Base-by-base conservation (phyloP, 2,113 vertebrate species). In the Crotophaga sulcirostris region DNA sequence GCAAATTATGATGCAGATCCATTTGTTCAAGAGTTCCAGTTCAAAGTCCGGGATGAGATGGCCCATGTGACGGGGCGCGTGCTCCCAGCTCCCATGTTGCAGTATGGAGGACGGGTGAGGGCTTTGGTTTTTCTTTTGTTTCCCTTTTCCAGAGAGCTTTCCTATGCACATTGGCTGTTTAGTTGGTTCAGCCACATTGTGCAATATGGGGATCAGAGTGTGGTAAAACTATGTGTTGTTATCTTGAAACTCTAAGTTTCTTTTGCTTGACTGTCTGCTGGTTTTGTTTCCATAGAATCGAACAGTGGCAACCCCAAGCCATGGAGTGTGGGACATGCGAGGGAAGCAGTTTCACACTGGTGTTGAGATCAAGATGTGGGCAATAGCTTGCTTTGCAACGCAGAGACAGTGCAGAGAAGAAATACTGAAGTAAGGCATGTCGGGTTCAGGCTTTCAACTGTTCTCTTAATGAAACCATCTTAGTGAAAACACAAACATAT, bases 321-420 rank as follows among this genome's bases (percentile, higher is more conserved):
- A 99, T 0, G 99, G 99, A 1, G 99, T 99, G 13, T 99, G 99
- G 99, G 99, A 99, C 97, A 99, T 99, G 99, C 93, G 99, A 84
- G 99, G 99, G 63, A 99, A 99, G 91, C 99, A 99, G 91, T 99
- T 99, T 96, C 99, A 99, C 97, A 99, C 99, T 8, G 99, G 99
- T 51, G 99, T 99, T 79, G 99, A 99, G 98, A 99, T 99, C 95
- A 99, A 99, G 98, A 99, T 99, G 99, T 99, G 99, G 99, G 99
- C 99, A 64, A 99, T 99, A 55, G 99, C 99, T 89, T 99, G 99
- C 95, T 99, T 99, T 88, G 99, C 99, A 94, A 99, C 99, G 16
- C 99, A 99, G 98, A 98, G 99, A 78, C 99, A 99, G 84, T 99
- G 99, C 97, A 98, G 99, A 89, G 99, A 99, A 98, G 99, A 99